A percentile compares a stretch with the other conserved stretches of the same genome.
Evolutionary conservation across 2,113 vertebrate genomes (phyloP).

Genomic region (Oryctolagus cuniculus): DNA sequence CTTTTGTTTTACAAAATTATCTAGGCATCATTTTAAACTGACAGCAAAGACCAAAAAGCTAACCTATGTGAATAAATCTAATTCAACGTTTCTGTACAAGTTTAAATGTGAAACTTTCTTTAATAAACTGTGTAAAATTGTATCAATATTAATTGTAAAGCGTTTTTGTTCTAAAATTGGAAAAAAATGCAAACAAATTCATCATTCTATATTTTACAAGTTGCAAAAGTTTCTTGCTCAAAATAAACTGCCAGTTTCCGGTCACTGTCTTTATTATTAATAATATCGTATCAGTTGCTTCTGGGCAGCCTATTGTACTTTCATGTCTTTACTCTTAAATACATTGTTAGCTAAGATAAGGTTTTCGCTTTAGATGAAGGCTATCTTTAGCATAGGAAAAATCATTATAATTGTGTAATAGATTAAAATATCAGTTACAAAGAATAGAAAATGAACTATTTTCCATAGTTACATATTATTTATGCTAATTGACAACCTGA

Average conservation of each 20-base stretch:
- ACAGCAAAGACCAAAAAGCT: background rate
- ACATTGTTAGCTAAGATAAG: background rate
- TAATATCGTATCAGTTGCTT: background rate
- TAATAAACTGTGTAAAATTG: background rate
- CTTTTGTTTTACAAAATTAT: slow-evolving; percentile 4
- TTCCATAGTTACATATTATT: background rate
- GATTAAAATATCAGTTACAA: background rate
- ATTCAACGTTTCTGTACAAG: background rate
- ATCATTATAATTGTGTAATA: background rate
- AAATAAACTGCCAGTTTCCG: background rate
- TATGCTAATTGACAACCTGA: background rate
- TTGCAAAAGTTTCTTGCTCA: background rate
- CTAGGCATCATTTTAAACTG: background rate
- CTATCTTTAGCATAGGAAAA: background rate
- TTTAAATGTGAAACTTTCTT: slow-evolving; percentile 2
- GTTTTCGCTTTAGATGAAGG: background rate
- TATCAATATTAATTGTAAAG: background rate
- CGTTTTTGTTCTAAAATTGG: slow-evolving; percentile 5
- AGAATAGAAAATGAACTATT: background rate
- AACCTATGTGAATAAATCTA: background rate
- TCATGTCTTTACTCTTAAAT: background rate
- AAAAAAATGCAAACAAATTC: slow-evolving; percentile 22
- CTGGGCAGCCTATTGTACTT: background rate
- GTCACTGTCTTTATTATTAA: background rate
- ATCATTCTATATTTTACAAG: background rate